These are phyloP conservation scores for Quiscalus mexicanus DNA, from an alignment of 2,113 vertebrate species.

Conservation along the genomic window DNA sequence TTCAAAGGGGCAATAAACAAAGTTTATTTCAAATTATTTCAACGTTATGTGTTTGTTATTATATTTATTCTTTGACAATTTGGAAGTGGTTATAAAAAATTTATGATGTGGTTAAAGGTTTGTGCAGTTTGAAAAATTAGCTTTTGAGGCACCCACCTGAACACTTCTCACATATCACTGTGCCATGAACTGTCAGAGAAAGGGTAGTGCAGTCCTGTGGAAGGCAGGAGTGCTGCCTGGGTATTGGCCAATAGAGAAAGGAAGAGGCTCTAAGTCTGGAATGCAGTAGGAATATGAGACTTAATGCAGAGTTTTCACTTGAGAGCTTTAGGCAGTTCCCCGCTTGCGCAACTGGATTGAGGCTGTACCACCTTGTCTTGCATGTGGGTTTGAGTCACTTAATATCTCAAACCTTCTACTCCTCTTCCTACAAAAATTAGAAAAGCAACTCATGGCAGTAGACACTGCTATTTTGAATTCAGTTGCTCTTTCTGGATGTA, in stretches of 20 bases:
- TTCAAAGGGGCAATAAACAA: constrained; percentile 60
- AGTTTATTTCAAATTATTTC: constrained; percentile 65
- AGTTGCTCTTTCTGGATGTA: background rate
- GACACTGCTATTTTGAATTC: background rate
- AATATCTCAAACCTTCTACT: background rate
- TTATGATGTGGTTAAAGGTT: constrained; percentile 59
- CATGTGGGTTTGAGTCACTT: background rate
- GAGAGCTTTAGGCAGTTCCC: background rate
- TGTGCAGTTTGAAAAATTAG: constrained; percentile 41
- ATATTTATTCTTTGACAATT: constrained; percentile 57
- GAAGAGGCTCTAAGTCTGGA: background rate
- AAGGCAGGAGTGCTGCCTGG: background rate
- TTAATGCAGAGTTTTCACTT: background rate
- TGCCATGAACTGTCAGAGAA: background rate
- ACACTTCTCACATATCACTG: constrained; percentile 1
- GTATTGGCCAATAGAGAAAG: background rate
- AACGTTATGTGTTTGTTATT: constrained; percentile 28
- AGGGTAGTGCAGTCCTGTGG: fast-evolving
- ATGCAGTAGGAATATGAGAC: background rate
- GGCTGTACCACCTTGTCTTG: background rate
- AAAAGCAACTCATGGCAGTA: background rate
- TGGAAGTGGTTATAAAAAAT: constrained; percentile 61
- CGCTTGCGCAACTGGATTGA: background rate
- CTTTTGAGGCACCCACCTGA: constrained; percentile 13
- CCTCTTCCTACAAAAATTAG: background rate